Percentiles rank a stretch among this genome's conserved stretches.
phyloP scores from a whole-genome alignment of 2,113 vertebrate species.

The Neolamprologus cancellatus region DNA sequence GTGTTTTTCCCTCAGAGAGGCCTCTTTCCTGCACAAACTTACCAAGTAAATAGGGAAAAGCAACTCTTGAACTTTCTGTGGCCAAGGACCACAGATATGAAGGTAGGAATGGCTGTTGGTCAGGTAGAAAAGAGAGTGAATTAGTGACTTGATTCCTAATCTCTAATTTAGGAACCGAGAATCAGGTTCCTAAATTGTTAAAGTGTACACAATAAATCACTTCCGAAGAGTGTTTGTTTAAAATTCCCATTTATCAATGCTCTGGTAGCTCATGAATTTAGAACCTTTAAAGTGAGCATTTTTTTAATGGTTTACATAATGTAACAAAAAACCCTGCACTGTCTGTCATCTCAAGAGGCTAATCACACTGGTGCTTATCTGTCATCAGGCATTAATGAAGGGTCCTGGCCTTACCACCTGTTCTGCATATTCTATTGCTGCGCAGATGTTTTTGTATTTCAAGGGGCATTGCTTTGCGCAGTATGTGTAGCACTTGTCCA shows the following conservation, averaged over 20 bases:
- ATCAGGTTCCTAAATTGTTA: not conserved
- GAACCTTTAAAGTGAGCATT: not conserved
- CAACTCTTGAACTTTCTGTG: not conserved
- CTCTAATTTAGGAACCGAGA: not conserved
- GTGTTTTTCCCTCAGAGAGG: not conserved
- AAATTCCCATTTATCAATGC: not conserved
- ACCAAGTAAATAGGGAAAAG: not conserved
- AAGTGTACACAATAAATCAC: not conserved
- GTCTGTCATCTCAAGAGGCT: not conserved
- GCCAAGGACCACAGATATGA: not conserved
- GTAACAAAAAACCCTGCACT: not conserved
- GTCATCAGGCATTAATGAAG: conserved; percentile 54
- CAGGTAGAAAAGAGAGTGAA: not conserved
- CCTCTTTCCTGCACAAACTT: conserved; percentile 19
- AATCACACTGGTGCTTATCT: conserved; percentile 13
- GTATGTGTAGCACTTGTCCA: not conserved
- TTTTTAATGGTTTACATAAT: not conserved
- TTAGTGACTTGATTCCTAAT: not conserved
- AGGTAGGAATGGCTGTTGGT: not conserved
- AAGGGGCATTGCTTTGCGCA: not conserved
- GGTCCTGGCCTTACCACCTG: conserved; percentile 40
- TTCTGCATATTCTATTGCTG: conserved; percentile 1
- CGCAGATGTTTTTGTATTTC: conserved; percentile 43
- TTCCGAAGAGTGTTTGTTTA: not conserved
- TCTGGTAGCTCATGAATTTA: not conserved